Evolutionary conservation across 2,888 invertebrate species (phyloP).

Genomic region (Cheilosia vulpina): DNA sequence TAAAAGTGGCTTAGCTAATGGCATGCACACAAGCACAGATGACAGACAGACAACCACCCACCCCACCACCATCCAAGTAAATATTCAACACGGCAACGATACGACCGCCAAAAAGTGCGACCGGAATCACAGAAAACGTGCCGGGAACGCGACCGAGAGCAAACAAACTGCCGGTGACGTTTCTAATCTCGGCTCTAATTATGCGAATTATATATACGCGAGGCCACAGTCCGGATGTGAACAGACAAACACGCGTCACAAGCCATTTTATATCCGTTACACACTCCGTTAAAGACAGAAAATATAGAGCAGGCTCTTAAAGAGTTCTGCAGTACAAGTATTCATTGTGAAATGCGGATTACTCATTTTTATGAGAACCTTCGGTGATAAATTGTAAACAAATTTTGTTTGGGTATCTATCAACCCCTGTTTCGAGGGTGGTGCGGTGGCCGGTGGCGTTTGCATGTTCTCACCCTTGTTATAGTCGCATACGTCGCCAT

Average conservation of each 20-base stretch:
- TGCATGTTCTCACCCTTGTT: constrained; percentile 59
- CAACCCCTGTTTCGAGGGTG: constrained; percentile 31
- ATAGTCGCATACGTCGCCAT: constrained; percentile 18
- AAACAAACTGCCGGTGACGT: constrained; percentile 32
- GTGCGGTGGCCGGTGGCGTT: constrained; percentile 14
- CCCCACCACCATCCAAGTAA: constrained; percentile 11
- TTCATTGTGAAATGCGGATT: constrained; percentile 38
- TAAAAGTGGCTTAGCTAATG: constrained; percentile 33
- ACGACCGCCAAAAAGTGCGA: constrained; percentile 56
- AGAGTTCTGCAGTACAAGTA: constrained; percentile 19
- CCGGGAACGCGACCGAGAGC: constrained; percentile 13
- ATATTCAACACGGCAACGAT: constrained; percentile 18
- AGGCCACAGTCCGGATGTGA: constrained; percentile 27
- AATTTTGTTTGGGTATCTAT: constrained; percentile 31
- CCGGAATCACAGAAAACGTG: constrained; percentile 58
- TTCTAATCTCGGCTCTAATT: constrained; percentile 60
- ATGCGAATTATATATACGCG: constrained; percentile 32
- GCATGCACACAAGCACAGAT: neutral
- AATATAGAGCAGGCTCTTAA: constrained; percentile 21
- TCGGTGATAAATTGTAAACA: constrained; percentile 49
- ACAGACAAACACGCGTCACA: constrained; percentile 63
- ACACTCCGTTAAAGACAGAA: constrained; percentile 29
- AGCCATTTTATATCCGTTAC: constrained; percentile 53
- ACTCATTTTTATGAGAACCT: constrained; percentile 59
- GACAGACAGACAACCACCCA: neutral